Conservation (phyloP, 2,113 vertebrate genomes). For the Mormyrus iriodes region DNA sequence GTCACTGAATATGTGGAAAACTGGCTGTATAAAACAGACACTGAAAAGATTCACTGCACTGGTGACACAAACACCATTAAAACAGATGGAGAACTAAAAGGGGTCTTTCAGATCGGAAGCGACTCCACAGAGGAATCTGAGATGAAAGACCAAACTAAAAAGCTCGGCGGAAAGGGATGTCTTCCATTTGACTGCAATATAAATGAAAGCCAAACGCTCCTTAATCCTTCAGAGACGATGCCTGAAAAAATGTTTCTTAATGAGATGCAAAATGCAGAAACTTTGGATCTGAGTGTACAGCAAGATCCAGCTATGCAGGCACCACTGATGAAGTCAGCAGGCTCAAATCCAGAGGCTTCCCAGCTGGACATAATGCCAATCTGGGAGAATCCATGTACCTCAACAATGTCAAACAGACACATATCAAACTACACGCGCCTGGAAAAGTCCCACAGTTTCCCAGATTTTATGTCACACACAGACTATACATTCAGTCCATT, state of each 20-base stretch:
- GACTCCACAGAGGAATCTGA: conserved; percentile 51
- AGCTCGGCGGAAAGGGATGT: conserved; percentile 28
- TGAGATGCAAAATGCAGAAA: conserved; percentile 9
- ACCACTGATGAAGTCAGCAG: conserved; percentile 36
- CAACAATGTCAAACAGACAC: conserved; percentile 49
- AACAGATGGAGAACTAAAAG: conserved; percentile 36
- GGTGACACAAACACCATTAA: conserved; percentile 31
- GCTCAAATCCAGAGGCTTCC: conserved; percentile 41
- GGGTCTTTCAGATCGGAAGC: conserved; percentile 51
- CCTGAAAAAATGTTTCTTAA: conserved; percentile 25
- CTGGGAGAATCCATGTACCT: conserved; percentile 61
- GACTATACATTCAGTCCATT: conserved; percentile 58
- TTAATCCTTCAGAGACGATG: neutral
- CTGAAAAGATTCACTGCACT: conserved; percentile 39
- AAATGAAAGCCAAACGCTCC: conserved; percentile 27
- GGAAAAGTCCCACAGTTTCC: conserved; percentile 60
- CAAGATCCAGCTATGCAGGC: conserved; percentile 38
- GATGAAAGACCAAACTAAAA: conserved; percentile 39
- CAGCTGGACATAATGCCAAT: conserved; percentile 40
- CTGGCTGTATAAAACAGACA: conserved; percentile 71
- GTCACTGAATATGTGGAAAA: conserved; percentile 71
- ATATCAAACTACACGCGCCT: conserved; percentile 47
- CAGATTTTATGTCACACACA: conserved; percentile 59
- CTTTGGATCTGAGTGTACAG: conserved; percentile 48
- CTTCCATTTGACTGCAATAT: conserved; percentile 30